phyloP scores from a whole-genome alignment of 2,888 invertebrate species.

The Euplexia lucipara region DNA sequence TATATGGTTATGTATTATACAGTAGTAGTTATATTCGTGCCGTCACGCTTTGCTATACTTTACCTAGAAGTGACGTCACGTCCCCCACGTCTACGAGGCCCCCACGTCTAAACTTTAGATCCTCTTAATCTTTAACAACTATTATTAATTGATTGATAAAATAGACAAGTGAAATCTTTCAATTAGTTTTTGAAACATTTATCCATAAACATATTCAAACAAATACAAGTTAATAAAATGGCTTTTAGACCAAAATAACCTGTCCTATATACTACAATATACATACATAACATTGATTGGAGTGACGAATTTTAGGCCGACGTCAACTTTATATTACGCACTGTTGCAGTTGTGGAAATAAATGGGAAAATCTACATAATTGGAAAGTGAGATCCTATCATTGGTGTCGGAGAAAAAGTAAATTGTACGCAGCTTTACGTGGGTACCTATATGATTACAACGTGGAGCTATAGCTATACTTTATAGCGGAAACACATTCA shows the following conservation, averaged over 20 bases:
- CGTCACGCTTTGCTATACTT: no score
- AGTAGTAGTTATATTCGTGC: no score
- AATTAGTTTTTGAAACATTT: not conserved
- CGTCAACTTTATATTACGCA: conserved; percentile 27
- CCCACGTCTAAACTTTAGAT: no score
- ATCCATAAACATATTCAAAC: no score
- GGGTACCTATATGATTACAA: not conserved
- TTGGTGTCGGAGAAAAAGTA: conserved; percentile 32
- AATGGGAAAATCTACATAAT: conserved; percentile 60
- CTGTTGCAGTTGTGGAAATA: conserved; percentile 52
- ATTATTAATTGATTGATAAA: no score
- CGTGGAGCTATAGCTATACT: conserved; percentile 2
- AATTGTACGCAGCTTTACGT: conserved; percentile 45
- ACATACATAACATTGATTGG: conserved; percentile 11
- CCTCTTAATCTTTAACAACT: no score
- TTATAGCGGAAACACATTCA: not conserved
- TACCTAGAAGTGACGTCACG: no score
- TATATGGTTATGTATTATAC: no score
- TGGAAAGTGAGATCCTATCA: conserved; percentile 57
- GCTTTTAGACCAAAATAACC: not conserved
- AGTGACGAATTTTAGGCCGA: conserved; percentile 27
- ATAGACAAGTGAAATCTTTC: not conserved
- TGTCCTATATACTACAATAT: not conserved
- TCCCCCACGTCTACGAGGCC: no score
- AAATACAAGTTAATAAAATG: no score